These are phyloP conservation scores for Barnardius zonarius DNA, from an alignment of 2,113 vertebrate genomes.

Conservation along the genomic window DNA sequence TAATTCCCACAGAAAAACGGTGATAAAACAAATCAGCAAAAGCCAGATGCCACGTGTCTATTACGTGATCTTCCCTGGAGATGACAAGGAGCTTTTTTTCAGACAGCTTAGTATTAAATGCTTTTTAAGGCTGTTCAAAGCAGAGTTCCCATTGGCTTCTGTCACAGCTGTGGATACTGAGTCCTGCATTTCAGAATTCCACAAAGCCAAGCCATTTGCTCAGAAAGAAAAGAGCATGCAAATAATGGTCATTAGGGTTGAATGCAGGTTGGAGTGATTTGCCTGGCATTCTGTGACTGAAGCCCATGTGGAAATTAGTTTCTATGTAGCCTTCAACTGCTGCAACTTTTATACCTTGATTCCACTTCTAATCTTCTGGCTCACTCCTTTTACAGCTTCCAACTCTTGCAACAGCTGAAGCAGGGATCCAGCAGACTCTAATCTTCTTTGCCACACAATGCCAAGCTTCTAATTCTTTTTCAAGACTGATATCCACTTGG, in stretches of 20 bases:
- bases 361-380: neutral
- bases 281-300: neutral
- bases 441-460: neutral
- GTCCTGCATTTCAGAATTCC: neutral
- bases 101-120: neutral
- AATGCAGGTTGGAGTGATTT: neutral
- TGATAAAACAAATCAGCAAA: neutral
- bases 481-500: neutral
- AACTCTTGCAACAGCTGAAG: neutral
- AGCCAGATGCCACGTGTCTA: neutral
- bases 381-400: neutral
- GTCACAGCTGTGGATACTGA: neutral
- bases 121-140: neutral
- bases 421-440: neutral
- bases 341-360: neutral
- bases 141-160: neutral
- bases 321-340: neutral
- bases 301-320: neutral
- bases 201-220: neutral
- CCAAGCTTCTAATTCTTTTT: neutral
- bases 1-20: neutral
- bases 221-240: neutral
- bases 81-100: neutral
- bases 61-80: neutral
- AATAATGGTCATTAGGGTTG: neutral